phyloP scores from a whole-genome alignment of 1,140 invertebrate species.

The Dinoponera quadriceps region DNA sequence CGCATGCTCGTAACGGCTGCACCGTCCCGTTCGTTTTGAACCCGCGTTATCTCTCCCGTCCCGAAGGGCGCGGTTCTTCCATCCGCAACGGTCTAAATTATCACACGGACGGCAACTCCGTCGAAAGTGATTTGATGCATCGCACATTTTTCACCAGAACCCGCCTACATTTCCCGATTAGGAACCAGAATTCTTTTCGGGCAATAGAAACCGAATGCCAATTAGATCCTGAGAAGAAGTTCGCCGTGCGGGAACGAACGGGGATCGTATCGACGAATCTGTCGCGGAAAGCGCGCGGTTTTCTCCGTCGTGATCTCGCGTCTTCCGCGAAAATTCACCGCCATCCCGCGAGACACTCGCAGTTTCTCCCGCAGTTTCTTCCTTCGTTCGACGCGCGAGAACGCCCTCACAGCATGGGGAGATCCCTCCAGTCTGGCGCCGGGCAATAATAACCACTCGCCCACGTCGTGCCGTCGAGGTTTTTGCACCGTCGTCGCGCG shows the following conservation, averaged over 20 bases:
- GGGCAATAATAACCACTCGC: slow-evolving; percentile 81
- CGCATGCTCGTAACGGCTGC: slow-evolving; percentile 45
- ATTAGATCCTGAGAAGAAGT: too few species aligned
- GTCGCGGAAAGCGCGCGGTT: not conserved
- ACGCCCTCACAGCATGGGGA: slow-evolving; percentile 54
- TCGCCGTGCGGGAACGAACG: too few species aligned
- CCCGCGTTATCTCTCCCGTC: not conserved
- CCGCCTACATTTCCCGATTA: too few species aligned
- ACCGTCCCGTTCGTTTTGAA: not conserved
- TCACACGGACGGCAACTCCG: too few species aligned
- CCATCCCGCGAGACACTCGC: not conserved
- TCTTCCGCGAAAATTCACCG: not conserved
- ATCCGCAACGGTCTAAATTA: not conserved
- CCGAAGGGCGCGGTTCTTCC: not conserved
- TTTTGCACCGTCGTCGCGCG: slow-evolving; percentile 58
- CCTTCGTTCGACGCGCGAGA: slow-evolving; percentile 46
- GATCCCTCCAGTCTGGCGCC: slow-evolving; percentile 76
- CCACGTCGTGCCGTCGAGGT: slow-evolving; percentile 74
- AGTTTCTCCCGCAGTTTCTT: not conserved
- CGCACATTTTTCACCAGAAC: too few species aligned
- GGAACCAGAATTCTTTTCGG: too few species aligned
- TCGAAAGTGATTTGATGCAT: not conserved
- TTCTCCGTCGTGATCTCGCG: not conserved
- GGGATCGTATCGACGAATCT: too few species aligned
- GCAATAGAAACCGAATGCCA: too few species aligned